These are phyloP conservation scores for Sebastes vulpes DNA, from an alignment of 2,797 vertebrate genomes.

Conservation along the genomic window DNA sequence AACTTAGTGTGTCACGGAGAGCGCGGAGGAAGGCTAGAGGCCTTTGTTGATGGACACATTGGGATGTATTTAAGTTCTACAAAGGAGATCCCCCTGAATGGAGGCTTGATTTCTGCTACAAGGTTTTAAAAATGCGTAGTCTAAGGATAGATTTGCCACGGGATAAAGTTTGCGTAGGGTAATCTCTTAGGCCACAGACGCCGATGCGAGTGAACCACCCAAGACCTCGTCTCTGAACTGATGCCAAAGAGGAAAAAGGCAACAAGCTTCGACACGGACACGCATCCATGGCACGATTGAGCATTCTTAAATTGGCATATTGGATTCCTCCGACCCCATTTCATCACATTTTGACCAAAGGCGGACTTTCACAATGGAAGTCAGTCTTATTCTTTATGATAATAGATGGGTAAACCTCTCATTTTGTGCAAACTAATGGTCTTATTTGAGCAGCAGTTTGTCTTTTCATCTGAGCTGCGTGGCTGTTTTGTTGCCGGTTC, in stretches of 20 bases:
- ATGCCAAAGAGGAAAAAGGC: conserved; percentile 31
- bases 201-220: conserved; percentile 56
- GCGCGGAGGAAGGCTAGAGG: conserved; percentile 73
- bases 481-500: conserved; percentile 45
- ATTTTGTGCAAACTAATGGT: conserved; percentile 63
- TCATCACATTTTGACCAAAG: conserved; percentile 27
- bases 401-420: conserved; percentile 24
- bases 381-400: conserved; percentile 17
- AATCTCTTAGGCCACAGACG: conserved; percentile 65
- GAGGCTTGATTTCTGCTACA: conserved; percentile 84
- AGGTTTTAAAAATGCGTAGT: conserved; percentile 78
- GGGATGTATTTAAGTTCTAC: conserved; percentile 87
- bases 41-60: conserved; percentile 87
- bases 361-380: conserved; percentile 23
- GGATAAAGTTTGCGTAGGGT: conserved; percentile 75
- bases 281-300: conserved; percentile 49
- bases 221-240: conserved; percentile 49
- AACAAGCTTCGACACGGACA: conserved; percentile 23
- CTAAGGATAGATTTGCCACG: conserved; percentile 77
- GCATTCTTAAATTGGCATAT: conserved; percentile 40
- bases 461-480: conserved; percentile 45
- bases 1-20: conserved; percentile 83
- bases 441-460: conserved; percentile 43
- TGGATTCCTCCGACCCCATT: conserved; percentile 32
- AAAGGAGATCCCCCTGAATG: conserved; percentile 82